Evolutionary conservation across 2,113 vertebrate species (phyloP), one percentile per base, ranked within the genome.

Genomic region (Uria lomvia): DNA sequence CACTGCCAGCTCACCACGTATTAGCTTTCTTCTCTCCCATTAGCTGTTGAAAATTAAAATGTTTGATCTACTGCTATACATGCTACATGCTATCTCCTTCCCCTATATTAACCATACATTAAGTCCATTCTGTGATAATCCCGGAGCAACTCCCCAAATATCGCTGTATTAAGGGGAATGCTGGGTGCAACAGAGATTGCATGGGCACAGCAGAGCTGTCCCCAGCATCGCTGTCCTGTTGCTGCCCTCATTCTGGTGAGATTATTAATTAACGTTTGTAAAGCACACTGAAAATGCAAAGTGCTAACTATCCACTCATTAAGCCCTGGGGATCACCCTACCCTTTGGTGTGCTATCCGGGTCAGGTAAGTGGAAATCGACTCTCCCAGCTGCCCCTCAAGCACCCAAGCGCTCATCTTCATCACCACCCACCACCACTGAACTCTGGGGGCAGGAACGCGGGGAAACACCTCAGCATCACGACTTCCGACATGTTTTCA

Each of bases 201-300:
- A 42, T 6, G 0, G 4, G 23, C 23, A 15, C 2, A 3, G 55
- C 2, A 2, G 17, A 36, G 52, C 86, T 78, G 73, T 42, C 55
- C 26, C 36, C 79, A 85, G 56, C 43, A n/a, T 8, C 6, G 2
- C 43, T 74, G 86, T 50, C 67, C 59, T 62, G 30, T 15, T 84
- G 47, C 83, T 91, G 88, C 40, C 84, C 77, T 85, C 52, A 24
- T 90, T 85, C 89, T 68, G 29, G 26, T 36, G 50, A 92, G 84
- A 74, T 92, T 38, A 95, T 87, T 91, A 79, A 89, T 92, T 91
- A 23, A 91, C 85, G 66, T 32, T 50, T 79, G 91, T 76, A 94
- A 97, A 85, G 77, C 70, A 90, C 74, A 79, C 27, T 55, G 74
- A 42, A 89, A 94, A 90, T 79, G 70, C 70, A 73, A 78, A 92